Base-by-base conservation (phyloP, 2,113 vertebrate genomes). In the Microtus pennsylvanicus region DNA sequence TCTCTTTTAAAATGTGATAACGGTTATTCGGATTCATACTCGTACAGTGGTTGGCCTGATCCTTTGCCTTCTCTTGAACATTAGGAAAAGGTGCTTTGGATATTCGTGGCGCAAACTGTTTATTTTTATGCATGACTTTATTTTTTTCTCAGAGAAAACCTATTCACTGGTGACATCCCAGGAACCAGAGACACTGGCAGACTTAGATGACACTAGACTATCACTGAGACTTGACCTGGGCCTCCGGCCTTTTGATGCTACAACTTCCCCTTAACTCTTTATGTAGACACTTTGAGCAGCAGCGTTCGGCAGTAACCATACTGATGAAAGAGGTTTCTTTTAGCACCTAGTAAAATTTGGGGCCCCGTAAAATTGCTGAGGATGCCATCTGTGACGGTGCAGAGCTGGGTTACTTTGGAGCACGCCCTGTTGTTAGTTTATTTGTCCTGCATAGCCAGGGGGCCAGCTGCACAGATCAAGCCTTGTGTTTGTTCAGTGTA, bases 1-100 rank as follows among this genome's bases (percentile, higher is more conserved):
- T 67, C 89, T 94, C n/a, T 78, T 80, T 93, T 81, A 9, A 55
- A 89, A 83, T 45, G 33, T 61, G 87, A 87, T 75, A 16, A 52
- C 10, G 65, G n/a, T 87, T 80, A 83, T 91, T 89, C 28, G 70
- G 0, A 95, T 69, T 83, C 80, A 77, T 80, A 50, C 61, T 67
- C 6, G 35, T 28, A 50, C 38, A 21, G 1, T 35, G 69, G 30
- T 24, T 11, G 70, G 24, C 91, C 65, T 85, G 87, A 74, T 75
- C 58, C 58, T 78, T 93, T 88, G 35, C 50, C 22, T 94, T 96
- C 12, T 0, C 5, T 89, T 38, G 63, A 72, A 28, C 70, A 28
- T 17, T 45, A 35, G 35, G 21, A 26, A 67, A 89, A 47, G 33
- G 33, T 75, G 92, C 38, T 94, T 94, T n/a, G 58, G 58, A 58